Evolutionary conservation across 2,797 vertebrate genomes (phyloP), one percentile per base, ranked within the genome.

Genomic region (Gadopsis bispinosus): DNA sequence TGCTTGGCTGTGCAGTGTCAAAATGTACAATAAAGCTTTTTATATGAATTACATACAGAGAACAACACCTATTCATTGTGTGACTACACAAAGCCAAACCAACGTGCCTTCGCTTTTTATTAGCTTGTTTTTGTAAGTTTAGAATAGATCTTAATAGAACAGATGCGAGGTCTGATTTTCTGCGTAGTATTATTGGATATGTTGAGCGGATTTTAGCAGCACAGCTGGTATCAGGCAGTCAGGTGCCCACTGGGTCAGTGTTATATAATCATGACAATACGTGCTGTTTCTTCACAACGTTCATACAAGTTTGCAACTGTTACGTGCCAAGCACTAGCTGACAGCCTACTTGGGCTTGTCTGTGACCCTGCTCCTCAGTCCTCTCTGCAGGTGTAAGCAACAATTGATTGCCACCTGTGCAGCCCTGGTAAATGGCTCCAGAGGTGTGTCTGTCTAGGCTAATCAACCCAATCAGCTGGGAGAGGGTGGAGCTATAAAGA

Each of bases 181-280:
- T 14, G 35, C 20, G 31, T 37, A 9, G 43, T 56, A 43, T 33
- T 26, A 14, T 54, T 20, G 47, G 70, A 35, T 14, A 62, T 7
- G 22, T 1, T 22, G 47, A 55, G 41, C 19, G 7, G 14, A 63
- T 7, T 26, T 31, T 5, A 29, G 53, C 33, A 17, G 33, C 51
- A 39, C 10, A 62, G 37, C 50, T 56, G 47, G 13, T 43, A 37
- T 12, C 7, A 61, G 9, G 14, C 39, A n/a, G 53, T 56, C 72
- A 45, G 68, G n/a, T 39, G 66, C 37, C 39, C 45, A 59, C n/a
- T 37, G 73, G 77, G 33, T 67, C 39, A 35, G 54, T 43, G 41
- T 81, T 74, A 56, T 75, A 29, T 66, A 79, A 83, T 37, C 5
- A 0, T 47, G 10, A 33, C 3, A 35, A 19, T 62, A 39, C 4